phyloP scores from a whole-genome alignment of 1,140 invertebrate genomes.

The Trachelipus rathkii region DNA sequence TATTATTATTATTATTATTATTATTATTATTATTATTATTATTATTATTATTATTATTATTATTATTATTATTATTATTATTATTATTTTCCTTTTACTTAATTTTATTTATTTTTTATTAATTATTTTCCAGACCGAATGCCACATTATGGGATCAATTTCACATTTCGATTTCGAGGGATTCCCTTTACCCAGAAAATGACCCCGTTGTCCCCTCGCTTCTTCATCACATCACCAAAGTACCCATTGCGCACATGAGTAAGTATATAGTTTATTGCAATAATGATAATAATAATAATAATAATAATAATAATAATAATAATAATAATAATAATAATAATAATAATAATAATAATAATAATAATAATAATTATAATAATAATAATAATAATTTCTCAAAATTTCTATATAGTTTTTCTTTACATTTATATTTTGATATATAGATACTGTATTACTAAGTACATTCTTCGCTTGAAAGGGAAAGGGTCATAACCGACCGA shows the following conservation, averaged over 20 bases:
- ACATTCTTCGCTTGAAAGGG: no score
- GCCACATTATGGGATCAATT: conserved; percentile 27
- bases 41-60: neutral
- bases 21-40: no score
- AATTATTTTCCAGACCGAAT: conserved; percentile 16
- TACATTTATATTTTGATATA: no score
- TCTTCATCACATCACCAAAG: conserved; percentile 9
- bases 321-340: conserved; percentile 10
- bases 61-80: conserved; percentile 19
- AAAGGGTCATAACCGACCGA: no score
- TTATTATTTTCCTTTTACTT: neutral
- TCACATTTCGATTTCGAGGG: conserved; percentile 22
- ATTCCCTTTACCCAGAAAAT: conserved; percentile 22
- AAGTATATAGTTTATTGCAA: neutral
- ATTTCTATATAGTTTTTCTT: no score
- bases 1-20: no score
- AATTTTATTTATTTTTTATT: neutral
- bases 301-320: conserved; percentile 16
- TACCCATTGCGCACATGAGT: conserved; percentile 27
- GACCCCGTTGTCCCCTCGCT: conserved; percentile 16
- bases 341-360: conserved; percentile 13
- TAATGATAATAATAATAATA: conserved; percentile 6
- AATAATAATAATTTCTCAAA: conserved; percentile 7
- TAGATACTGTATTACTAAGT: no score
- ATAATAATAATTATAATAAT: conserved; percentile 2